Conservation (phyloP, 2,888 invertebrate genomes). For the Magallana nippona region DNA sequence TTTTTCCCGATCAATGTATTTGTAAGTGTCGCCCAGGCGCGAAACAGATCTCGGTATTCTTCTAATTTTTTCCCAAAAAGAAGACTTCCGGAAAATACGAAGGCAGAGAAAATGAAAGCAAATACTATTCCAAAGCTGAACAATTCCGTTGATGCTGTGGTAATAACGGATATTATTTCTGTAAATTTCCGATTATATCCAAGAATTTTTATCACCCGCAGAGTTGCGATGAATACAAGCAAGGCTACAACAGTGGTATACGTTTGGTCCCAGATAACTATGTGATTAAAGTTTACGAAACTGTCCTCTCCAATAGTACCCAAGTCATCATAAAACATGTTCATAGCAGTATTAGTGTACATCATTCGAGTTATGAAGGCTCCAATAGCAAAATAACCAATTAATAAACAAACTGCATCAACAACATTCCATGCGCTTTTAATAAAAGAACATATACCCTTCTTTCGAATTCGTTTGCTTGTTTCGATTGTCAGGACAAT, state of each 20-base stretch:
- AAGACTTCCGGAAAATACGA: constrained; percentile 73
- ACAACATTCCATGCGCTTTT: constrained; percentile 55
- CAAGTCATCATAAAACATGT: constrained; percentile 55
- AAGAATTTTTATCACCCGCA: constrained; percentile 75
- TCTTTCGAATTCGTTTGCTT: constrained; percentile 48
- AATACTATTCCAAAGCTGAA: constrained; percentile 80
- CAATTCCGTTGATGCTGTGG: constrained; percentile 76
- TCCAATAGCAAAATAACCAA: constrained; percentile 48
- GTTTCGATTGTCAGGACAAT: constrained; percentile 49
- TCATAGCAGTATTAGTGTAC: constrained; percentile 52
- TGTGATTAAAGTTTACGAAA: constrained; percentile 62
- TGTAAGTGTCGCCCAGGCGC: constrained; percentile 78
- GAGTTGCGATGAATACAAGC: constrained; percentile 62
- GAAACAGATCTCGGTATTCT: constrained; percentile 74
- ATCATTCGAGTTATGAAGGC: constrained; percentile 49
- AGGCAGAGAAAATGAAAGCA: constrained; percentile 75
- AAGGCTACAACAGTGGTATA: constrained; percentile 59
- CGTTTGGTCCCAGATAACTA: constrained; percentile 78
- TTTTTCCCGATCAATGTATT: constrained; percentile 69
- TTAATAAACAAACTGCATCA: constrained; percentile 49
- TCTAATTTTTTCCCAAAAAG: constrained; percentile 72
- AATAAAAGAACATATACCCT: constrained; percentile 49
- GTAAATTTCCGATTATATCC: constrained; percentile 81
- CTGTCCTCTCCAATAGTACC: constrained; percentile 7
- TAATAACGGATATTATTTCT: constrained; percentile 79